Base-by-base conservation (phyloP, 2,797 vertebrate genomes). In the Pipistrellus kuhlii region DNA sequence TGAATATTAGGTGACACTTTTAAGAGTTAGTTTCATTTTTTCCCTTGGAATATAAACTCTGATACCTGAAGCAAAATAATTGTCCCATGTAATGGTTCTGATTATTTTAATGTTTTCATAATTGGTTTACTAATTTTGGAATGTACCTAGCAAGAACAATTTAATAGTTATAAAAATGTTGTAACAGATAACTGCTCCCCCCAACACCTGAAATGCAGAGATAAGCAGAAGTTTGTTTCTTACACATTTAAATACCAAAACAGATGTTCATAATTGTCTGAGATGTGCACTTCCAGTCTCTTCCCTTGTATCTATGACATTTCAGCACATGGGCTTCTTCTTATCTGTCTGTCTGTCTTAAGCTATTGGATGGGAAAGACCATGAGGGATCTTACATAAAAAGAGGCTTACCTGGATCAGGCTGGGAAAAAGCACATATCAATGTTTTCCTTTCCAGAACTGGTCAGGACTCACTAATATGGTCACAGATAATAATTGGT, bases 21-120 rank as follows among this genome's bases (percentile, higher is more conserved):
- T 18, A 44, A 85, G 44, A 89, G 17, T 92, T 18, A 75, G 2
- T 76, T 17, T 82, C 17, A 8, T 35, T 94, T 88, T 83, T 78
- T 62, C 27, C 27, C 27, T 71, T 88, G 23, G 14, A 75, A 89
- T 71, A 57, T 2, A 48, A 77, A 51, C 30, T 89, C 17, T 75
- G 30, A 51, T 85, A 53, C 12, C 21, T 59, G 32, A 96, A 78
- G 14, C 8, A 85, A 92, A 94, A 71, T 73, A 57, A 86, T 59
- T 62, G 9, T 69, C 69, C 10, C 12, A 6, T 53, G n/a, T 41
- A 10, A 90, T 35, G 23, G 2, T 64, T 90, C 57, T 94, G 64
- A 44, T 80, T 53, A 83, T 76, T 83, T 59, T 78, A 6, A 80
- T 57, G 86, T 88, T 85, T 8, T 15, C 46, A 25, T 59, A 77